Conservation (phyloP, 2,888 invertebrate genomes). For the Matsumyia berberina region DNA sequence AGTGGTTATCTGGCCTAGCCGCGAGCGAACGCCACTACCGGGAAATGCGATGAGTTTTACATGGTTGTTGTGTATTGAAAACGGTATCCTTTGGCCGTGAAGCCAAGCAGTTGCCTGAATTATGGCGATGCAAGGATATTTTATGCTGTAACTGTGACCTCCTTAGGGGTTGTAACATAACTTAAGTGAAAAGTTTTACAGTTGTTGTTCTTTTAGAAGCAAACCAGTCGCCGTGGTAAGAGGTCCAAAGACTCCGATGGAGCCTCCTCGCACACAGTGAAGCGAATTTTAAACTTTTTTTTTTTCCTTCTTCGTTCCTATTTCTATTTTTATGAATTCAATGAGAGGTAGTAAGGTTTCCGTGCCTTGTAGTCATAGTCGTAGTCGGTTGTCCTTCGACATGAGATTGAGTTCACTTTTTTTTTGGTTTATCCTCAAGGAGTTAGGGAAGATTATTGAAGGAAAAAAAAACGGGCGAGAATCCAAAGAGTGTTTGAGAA, state of each 20-base stretch:
- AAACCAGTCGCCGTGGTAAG: conserved; percentile 1
- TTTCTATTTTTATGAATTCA: conserved; percentile 39
- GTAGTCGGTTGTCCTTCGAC: conserved; percentile 48
- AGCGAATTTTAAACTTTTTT: conserved; percentile 50
- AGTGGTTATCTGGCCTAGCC: conserved; percentile 70
- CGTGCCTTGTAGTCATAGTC: conserved; percentile 16
- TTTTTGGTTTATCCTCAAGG: conserved; percentile 29
- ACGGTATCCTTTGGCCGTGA: conserved; percentile 70
- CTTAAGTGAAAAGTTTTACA: conserved; percentile 75
- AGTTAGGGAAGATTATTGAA: conserved; percentile 49
- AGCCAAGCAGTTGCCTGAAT: conserved; percentile 72
- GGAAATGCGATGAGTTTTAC: conserved; percentile 43
- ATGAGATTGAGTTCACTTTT: conserved; percentile 41
- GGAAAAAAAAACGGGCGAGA: conserved; percentile 38
- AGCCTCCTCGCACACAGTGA: conserved; percentile 3
- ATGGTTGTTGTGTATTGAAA: conserved; percentile 60
- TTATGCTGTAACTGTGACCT: conserved; percentile 74
- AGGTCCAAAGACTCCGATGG: background rate
- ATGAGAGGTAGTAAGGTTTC: conserved; percentile 35
- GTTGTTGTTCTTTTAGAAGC: conserved; percentile 61
- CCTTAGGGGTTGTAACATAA: conserved; percentile 74
- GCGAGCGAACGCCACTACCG: conserved; percentile 30
- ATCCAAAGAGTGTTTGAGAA: conserved; percentile 24
- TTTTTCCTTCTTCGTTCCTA: conserved; percentile 13
- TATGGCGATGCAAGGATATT: conserved; percentile 72